A percentile compares a stretch with the other conserved stretches of the same genome.
phyloP scores from a whole-genome alignment of 2,888 invertebrate genomes.

The Drosophila mettleri region DNA sequence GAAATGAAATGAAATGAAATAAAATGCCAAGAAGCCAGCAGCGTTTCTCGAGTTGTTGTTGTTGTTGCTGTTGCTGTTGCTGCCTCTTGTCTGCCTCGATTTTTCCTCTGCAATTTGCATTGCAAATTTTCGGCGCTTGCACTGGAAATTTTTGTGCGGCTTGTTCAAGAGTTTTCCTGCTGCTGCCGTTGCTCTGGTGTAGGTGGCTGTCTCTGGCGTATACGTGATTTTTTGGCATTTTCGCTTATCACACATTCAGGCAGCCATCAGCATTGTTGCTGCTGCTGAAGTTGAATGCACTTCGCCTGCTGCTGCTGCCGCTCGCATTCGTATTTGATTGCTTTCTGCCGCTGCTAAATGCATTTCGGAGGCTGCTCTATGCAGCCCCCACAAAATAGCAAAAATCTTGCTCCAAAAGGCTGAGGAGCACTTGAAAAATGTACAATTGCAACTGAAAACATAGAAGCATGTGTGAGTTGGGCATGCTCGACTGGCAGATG shows the following conservation, averaged over 20 bases:
- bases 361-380: slow-evolving; percentile 3
- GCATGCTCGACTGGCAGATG: not conserved
- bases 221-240: slow-evolving; percentile 68
- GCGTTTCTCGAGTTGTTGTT: slow-evolving; percentile 37
- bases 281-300: slow-evolving; percentile 55
- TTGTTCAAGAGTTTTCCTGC: slow-evolving; percentile 16
- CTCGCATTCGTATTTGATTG: slow-evolving; percentile 58
- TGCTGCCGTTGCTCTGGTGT: slow-evolving; percentile 28
- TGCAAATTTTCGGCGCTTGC: slow-evolving; percentile 77
- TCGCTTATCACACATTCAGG: slow-evolving; percentile 51
- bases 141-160: slow-evolving; percentile 65
- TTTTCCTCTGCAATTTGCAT: slow-evolving; percentile 66
- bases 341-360: slow-evolving; percentile 24
- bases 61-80: slow-evolving; percentile 33
- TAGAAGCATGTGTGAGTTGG: not conserved
- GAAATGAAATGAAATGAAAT: slow-evolving; percentile 72
- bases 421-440: not conserved
- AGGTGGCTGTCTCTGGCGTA: slow-evolving; percentile 65
- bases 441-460: not conserved
- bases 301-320: slow-evolving; percentile 33
- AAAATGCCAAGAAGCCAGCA: slow-evolving; percentile 76
- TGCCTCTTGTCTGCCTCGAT: slow-evolving; percentile 43
- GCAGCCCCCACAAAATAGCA: not conserved
- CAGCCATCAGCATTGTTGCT: slow-evolving; percentile 35
- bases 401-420: not conserved